phyloP scores from a whole-genome alignment of 2,113 vertebrate species.

The Laticauda laticaudata region DNA sequence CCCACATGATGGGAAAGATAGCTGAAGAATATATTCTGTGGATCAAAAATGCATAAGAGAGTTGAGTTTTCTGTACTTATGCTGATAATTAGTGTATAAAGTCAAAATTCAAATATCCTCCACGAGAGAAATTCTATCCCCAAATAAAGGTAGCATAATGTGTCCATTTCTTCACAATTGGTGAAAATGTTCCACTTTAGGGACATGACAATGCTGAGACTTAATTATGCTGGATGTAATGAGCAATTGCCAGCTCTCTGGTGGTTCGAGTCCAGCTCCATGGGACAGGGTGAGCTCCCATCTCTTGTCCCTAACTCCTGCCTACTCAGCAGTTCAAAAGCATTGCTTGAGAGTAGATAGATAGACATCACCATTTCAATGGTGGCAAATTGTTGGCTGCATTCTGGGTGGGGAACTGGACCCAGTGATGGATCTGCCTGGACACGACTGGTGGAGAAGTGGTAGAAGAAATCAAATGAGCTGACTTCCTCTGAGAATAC shows the following conservation, averaged over 20 bases:
- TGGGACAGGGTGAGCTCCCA: neutral
- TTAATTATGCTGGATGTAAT: neutral
- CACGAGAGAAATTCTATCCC: neutral
- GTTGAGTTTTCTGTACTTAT: neutral
- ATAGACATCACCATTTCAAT: neutral
- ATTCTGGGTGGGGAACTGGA: neutral
- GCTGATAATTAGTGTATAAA: neutral
- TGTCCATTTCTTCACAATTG: neutral
- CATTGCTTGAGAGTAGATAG: neutral
- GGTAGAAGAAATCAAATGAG: neutral
- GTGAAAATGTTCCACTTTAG: neutral
- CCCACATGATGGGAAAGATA: neutral
- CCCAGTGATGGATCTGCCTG: neutral
- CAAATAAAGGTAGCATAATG: neutral
- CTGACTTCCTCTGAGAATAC: neutral
- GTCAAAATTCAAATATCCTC: no score
- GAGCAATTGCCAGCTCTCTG: neutral
- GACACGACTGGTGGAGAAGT: neutral
- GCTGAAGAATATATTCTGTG: neutral
- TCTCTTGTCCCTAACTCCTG: neutral
- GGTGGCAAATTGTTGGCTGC: neutral
- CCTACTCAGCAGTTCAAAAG: neutral
- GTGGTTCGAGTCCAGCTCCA: neutral
- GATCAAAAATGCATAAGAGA: neutral
- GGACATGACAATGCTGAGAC: neutral